A percentile compares a stretch with the other conserved stretches of the same genome.
phyloP scores from a whole-genome alignment of 2,888 invertebrate species.

The Parascotia fuliginaria region DNA sequence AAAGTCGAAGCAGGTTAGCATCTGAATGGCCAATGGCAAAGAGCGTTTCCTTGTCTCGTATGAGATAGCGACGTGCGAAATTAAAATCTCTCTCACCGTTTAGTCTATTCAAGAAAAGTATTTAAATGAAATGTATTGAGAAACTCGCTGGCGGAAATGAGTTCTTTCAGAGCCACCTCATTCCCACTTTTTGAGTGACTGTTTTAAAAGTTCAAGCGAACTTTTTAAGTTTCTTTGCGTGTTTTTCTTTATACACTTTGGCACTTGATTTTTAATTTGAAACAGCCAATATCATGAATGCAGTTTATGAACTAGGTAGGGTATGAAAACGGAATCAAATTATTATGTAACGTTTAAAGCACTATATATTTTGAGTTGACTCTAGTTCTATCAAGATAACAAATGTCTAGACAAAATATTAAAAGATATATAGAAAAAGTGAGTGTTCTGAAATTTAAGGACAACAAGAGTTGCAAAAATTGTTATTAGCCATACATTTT shows the following conservation, averaged over 20 bases:
- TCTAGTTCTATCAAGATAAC: no score
- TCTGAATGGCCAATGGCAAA: constrained; percentile 52
- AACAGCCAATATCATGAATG: constrained; percentile 19
- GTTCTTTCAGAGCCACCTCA: constrained; percentile 75
- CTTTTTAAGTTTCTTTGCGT: constrained; percentile 55
- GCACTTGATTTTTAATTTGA: constrained; percentile 25
- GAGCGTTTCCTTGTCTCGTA: constrained; percentile 70
- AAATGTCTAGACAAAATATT: no score
- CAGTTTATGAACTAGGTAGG: constrained; percentile 2
- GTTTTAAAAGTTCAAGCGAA: constrained; percentile 66
- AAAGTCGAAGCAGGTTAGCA: constrained; percentile 37
- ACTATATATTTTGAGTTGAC: no score
- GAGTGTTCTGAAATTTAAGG: no score
- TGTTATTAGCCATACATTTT: no score
- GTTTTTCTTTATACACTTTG: constrained; percentile 28
- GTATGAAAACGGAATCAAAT: no score
- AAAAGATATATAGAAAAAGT: no score
- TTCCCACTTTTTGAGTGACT: constrained; percentile 71
- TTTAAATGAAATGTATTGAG: constrained; percentile 85
- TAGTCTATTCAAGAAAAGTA: constrained; percentile 70
- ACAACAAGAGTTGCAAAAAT: no score
- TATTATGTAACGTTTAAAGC: no score
- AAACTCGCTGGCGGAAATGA: constrained; percentile 80
- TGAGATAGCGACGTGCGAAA: constrained; percentile 72
- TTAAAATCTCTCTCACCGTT: constrained; percentile 73